These are phyloP conservation scores for Rhinopomastus cyanomelas DNA, from an alignment of 2,113 vertebrate genomes.

Conservation along the genomic window DNA sequence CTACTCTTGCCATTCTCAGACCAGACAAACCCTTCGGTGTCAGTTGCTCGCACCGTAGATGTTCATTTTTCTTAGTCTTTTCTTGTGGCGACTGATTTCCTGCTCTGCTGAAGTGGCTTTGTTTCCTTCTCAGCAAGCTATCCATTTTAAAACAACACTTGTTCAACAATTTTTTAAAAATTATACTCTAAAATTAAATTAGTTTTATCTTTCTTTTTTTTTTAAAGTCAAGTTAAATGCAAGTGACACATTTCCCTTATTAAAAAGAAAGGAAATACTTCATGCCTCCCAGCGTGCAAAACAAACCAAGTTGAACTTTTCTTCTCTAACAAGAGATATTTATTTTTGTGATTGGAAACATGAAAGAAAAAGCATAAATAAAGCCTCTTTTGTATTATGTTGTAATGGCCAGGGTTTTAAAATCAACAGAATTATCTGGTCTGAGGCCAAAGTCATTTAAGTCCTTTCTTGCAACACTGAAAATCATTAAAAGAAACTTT, in stretches of 20 bases:
- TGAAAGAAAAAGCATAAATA: constrained; percentile 36
- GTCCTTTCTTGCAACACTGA: background rate
- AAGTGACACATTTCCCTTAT: constrained; percentile 12
- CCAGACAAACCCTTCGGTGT: constrained; percentile 52
- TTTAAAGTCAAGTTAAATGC: constrained; percentile 27
- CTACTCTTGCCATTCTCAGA: constrained; percentile 47
- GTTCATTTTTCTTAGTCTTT: constrained; percentile 61
- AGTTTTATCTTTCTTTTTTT: constrained; percentile 56
- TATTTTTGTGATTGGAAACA: constrained; percentile 45
- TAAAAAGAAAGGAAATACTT: background rate
- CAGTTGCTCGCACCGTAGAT: constrained; percentile 28
- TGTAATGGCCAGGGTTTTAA: constrained; percentile 27
- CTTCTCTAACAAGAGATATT: background rate
- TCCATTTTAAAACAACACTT: constrained; percentile 62
- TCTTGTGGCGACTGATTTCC: constrained; percentile 67
- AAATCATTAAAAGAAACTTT: background rate
- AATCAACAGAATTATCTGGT: constrained; percentile 13
- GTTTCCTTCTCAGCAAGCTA: constrained; percentile 46
- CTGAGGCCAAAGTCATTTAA: constrained; percentile 4
- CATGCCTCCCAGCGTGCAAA: constrained; percentile 1
- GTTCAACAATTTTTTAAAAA: constrained; percentile 39
- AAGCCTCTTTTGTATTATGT: constrained; percentile 31
- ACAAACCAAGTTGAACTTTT: background rate
- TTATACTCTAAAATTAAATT: constrained; percentile 47
- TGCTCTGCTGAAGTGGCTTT: constrained; percentile 54